A percentile compares a stretch with the other conserved stretches of the same genome.
These are phyloP conservation scores for Albula glossodonta DNA, from an alignment of 2,113 vertebrate species.

Conservation along the genomic window DNA sequence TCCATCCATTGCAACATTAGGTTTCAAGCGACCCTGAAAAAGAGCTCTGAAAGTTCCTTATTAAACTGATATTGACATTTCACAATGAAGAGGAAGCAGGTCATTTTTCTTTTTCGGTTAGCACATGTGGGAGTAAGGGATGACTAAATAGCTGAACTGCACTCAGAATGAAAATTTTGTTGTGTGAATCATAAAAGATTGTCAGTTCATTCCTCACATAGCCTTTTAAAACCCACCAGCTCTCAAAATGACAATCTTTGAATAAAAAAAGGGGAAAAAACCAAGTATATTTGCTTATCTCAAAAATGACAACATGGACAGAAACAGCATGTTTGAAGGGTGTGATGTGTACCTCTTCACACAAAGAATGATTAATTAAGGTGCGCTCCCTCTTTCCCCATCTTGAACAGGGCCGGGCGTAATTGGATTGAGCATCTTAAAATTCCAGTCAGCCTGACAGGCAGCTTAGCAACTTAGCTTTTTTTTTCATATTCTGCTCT, in stretches of 20 bases:
- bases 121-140: not conserved
- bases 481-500: conserved; percentile 17
- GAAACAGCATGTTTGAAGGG: conserved; percentile 38
- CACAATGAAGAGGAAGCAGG: not conserved
- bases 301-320: not conserved
- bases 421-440: conserved; percentile 56
- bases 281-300: conserved; percentile 5
- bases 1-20: not conserved
- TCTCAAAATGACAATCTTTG: not conserved
- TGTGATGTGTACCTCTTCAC: conserved; percentile 30
- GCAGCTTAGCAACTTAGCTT: conserved; percentile 43
- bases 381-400: conserved; percentile 29
- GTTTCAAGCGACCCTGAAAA: not conserved
- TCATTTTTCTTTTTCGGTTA: too few relatives aligned
- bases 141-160: not conserved
- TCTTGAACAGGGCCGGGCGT: conserved; percentile 43
- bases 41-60: not conserved
- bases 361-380: conserved; percentile 39
- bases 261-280: not conserved
- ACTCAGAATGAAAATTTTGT: not conserved
- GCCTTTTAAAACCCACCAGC: not conserved
- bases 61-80: not conserved
- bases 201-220: not conserved
- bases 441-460: conserved; percentile 46
- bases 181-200: not conserved